These are phyloP conservation scores for Agrypnia vestita DNA, from an alignment of 1,140 invertebrate species.

Conservation along the genomic window DNA sequence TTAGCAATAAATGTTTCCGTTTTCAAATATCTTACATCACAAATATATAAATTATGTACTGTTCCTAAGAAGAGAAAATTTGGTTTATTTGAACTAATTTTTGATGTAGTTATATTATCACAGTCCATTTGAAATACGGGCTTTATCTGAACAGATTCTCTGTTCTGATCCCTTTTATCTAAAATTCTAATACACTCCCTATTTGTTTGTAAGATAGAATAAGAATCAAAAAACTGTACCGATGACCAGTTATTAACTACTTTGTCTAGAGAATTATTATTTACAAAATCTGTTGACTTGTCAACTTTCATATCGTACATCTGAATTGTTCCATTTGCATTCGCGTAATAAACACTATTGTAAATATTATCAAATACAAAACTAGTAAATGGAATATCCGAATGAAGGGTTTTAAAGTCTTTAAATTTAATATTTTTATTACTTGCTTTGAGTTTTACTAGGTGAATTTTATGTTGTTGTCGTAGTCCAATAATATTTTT, in stretches of 20 bases:
- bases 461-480: constrained; percentile 50
- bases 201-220: constrained; percentile 41
- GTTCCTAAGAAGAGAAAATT: constrained; percentile 40
- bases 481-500: constrained; percentile 46
- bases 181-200: constrained; percentile 36
- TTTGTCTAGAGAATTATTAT: not conserved
- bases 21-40: constrained; percentile 50
- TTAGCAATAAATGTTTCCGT: constrained; percentile 27
- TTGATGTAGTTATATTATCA: constrained; percentile 48
- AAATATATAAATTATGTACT: constrained; percentile 49
- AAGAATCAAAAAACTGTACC: constrained; percentile 36
- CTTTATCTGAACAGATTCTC: not conserved
- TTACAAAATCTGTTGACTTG: constrained; percentile 10
- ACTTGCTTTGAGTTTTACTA: constrained; percentile 22
- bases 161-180: constrained; percentile 37
- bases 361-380: constrained; percentile 29
- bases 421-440: constrained; percentile 8
- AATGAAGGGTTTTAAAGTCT: constrained; percentile 35
- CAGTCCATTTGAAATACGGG: constrained; percentile 40
- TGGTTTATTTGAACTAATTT: constrained; percentile 21
- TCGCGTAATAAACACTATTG: constrained; percentile 36
- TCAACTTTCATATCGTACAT: constrained; percentile 36
- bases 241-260: constrained; percentile 51
- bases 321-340: constrained; percentile 37
- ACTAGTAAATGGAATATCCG: constrained; percentile 52